Base-by-base conservation (phyloP, 2,797 vertebrate genomes). In the Brachymystax lenok region DNA sequence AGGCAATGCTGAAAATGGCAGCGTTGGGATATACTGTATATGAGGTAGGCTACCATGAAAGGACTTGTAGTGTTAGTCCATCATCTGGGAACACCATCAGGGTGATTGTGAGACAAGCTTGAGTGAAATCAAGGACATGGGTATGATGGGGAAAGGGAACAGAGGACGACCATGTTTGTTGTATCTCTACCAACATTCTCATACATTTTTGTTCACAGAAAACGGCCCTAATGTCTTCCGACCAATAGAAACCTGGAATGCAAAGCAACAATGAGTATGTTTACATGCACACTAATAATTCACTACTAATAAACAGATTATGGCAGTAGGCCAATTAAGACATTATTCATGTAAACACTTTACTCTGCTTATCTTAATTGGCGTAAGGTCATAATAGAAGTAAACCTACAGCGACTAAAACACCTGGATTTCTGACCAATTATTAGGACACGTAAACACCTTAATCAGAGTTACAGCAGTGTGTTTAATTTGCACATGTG, bases 71-170 rank as follows among this genome's bases (percentile, higher is more conserved):
- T 61, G 56, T 52, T 40, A 3, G 8, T 16, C 70, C n/a, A 59
- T 68, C 68, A 76, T 76, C 68, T 76, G 8, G 8, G 35, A 19
- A 56, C 52, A 30, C 69, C 69, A 21, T n/a, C 40, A 21, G n/a
- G 69, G 69, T 27, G 51, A 71, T 56, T 69, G 35, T 28, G 19
- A 59, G 71, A 61, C 8, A 50, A 74, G 40, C 59, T 61, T 70
- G 12, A 69, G 27, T 24, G 28, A 27, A 19, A 54, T 56, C 56
- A 63, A 76, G 74, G 74, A n/a, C 67, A 66, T 24, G 54, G 66
- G n/a, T 50, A 33, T 69, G 21, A 54, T 5, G 27, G 13, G 24
- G 16, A 4, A 33, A 7, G 7, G 30, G 64, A 2, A 17, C 17
- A 33, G 27, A 28, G 27, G 16, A 30, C 3, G 21, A 27, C 27